Base-by-base conservation (phyloP, 2,113 vertebrate species). In the Gila orcuttii region DNA sequence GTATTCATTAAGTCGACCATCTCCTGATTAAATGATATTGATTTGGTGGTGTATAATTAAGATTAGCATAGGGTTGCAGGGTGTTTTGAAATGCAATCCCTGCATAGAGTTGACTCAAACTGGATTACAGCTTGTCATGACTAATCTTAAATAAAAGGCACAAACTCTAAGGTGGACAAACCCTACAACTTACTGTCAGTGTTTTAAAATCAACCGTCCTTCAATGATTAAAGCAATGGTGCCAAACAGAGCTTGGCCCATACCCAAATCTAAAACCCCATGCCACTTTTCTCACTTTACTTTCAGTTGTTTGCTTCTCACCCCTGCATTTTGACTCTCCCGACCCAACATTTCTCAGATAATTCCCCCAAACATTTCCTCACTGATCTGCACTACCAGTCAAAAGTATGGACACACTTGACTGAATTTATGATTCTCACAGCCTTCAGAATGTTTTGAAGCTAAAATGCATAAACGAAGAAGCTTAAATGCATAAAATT, bases 11-110 rank as follows among this genome's bases (percentile, higher is more conserved):
- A 94, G 91, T 90, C 88, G 91, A 90, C 91, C 93, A 94, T 95
- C 93, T 92, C 88, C 93, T 94, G 94, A 94, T 95, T 95, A 94
- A 93, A 94, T 93, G 81, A 92, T 92, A 94, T 95, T 79, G 93
- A 95, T 94, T 92, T 60, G 88, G 85, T 21, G 75, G 86, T 89
- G 90, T 90, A 93, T 94, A 94, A 94, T 95, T 94, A 94, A 95
- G 93, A 95, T 95, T 93, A 94, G 91, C 89, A 78, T 79, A 69
- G 85, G 77, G 87, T 76, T 83, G 66, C 78, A 84, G 85, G 84
- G 86, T 71, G 64, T 89, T 88, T 86, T 89, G 89, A 82, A 42
- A 66, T 47, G 25, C 0, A 31, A 81, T 81, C 42, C 39, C 84
- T 89, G 84, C 75, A 82, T 81, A 36, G 66, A 57, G 83, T 68